These are phyloP conservation scores for Numida meleagris DNA, from an alignment of 2,113 vertebrate species.

Conservation along the genomic window DNA sequence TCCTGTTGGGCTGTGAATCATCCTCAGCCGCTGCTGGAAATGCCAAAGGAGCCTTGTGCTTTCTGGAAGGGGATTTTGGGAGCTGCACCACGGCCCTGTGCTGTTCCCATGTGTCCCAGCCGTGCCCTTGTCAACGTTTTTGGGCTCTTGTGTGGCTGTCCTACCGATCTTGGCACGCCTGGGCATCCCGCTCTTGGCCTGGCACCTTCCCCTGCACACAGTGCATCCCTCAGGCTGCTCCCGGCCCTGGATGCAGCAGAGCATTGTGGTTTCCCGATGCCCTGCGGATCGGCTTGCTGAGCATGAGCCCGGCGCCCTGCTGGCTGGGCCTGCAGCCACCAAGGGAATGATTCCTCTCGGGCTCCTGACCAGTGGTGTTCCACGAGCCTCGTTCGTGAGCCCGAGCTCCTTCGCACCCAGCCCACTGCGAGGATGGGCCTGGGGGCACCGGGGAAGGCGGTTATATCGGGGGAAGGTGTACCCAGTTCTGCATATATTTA, in stretches of 20 bases:
- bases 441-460: rapidly evolving
- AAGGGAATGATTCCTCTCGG: no score
- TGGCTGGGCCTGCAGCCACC: no score
- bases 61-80: neutral
- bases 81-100: no score
- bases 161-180: neutral
- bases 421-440: neutral
- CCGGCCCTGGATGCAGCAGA: rapidly evolving
- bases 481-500: rapidly evolving
- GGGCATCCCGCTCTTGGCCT: neutral
- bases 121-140: neutral
- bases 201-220: neutral
- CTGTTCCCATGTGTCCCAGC: neutral
- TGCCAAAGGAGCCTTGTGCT: neutral
- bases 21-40: neutral
- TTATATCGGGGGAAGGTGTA: neutral
- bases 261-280: rapidly evolving
- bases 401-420: neutral
- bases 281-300: neutral
- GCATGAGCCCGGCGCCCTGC: rapidly evolving
- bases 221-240: neutral
- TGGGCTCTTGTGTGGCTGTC: neutral
- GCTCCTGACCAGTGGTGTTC: no score
- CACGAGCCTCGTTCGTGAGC: neutral
- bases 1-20: conserved; percentile 23